Evolutionary conservation across 2,888 invertebrate species (phyloP).

Genomic region (Cynaeus angustus): DNA sequence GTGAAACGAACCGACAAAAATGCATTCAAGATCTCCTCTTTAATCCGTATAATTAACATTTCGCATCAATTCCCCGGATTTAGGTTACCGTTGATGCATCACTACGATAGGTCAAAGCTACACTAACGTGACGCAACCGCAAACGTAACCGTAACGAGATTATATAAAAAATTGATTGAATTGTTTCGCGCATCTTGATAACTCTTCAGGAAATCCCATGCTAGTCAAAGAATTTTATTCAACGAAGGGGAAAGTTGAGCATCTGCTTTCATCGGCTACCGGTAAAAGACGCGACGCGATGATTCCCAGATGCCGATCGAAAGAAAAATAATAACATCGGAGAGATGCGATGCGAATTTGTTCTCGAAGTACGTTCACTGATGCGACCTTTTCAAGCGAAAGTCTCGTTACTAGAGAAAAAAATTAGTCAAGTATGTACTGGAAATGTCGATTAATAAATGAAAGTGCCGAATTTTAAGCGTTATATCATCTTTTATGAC

Average conservation of each 20-base stretch:
- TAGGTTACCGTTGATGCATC: not conserved
- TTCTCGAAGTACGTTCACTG: too few relatives aligned
- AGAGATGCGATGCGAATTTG: too few relatives aligned
- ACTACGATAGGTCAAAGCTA: slow-evolving; percentile 18
- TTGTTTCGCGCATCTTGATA: slow-evolving; percentile 24
- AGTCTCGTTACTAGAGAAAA: too few relatives aligned
- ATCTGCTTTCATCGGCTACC: slow-evolving; percentile 52
- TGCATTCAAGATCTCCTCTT: not conserved
- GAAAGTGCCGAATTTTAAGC: too few relatives aligned
- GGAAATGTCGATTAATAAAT: too few relatives aligned
- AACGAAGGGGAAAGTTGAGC: slow-evolving; percentile 53
- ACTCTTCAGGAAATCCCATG: slow-evolving; percentile 32
- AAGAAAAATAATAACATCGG: too few relatives aligned
- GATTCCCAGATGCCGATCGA: not conserved
- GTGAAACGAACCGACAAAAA: too few relatives aligned
- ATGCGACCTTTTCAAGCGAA: too few relatives aligned
- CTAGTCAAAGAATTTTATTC: slow-evolving; percentile 31
- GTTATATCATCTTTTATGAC: too few relatives aligned
- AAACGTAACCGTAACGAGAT: slow-evolving; percentile 8
- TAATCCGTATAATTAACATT: not conserved
- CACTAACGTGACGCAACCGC: slow-evolving; percentile 1
- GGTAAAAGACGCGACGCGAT: not conserved
- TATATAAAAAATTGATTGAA: slow-evolving; percentile 28
- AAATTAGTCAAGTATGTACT: too few relatives aligned
- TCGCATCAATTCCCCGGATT: not conserved